Conservation (phyloP, 1,140 invertebrate genomes). For the Eriocheir sinensis region DNA sequence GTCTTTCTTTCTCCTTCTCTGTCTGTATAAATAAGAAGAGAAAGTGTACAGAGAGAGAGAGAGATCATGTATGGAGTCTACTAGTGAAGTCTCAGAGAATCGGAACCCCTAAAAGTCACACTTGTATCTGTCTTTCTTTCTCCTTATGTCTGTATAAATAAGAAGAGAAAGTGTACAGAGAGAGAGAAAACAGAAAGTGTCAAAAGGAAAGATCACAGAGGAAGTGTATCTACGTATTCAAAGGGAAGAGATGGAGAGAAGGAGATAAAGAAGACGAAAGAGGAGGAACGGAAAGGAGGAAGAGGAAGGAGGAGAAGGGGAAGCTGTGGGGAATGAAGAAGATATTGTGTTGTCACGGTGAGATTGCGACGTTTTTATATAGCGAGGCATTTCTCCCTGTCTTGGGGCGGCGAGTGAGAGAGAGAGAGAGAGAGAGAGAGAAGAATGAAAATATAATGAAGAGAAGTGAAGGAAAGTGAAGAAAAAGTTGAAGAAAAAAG, state of each 20-base stretch:
- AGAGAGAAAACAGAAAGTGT: neutral
- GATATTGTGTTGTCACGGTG: conserved; percentile 37
- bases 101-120: too few relatives aligned
- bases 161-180: neutral
- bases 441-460: neutral
- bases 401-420: neutral
- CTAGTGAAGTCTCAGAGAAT: too few relatives aligned
- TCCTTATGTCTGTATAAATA: too few relatives aligned
- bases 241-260: conserved; percentile 41
- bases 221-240: neutral
- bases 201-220: neutral
- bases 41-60: too few relatives aligned
- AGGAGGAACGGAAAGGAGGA: neutral
- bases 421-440: neutral
- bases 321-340: neutral
- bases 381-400: conserved; percentile 50
- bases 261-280: neutral
- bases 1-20: too few relatives aligned
- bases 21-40: too few relatives aligned
- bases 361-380: conserved; percentile 23
- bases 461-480: neutral
- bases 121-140: too few relatives aligned
- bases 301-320: neutral
- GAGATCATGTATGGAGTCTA: too few relatives aligned
- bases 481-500: neutral